A percentile compares a stretch with the other conserved stretches of the same genome.
Evolutionary conservation across 2,797 vertebrate genomes (phyloP).

Genomic region (Galaxias olidus): DNA sequence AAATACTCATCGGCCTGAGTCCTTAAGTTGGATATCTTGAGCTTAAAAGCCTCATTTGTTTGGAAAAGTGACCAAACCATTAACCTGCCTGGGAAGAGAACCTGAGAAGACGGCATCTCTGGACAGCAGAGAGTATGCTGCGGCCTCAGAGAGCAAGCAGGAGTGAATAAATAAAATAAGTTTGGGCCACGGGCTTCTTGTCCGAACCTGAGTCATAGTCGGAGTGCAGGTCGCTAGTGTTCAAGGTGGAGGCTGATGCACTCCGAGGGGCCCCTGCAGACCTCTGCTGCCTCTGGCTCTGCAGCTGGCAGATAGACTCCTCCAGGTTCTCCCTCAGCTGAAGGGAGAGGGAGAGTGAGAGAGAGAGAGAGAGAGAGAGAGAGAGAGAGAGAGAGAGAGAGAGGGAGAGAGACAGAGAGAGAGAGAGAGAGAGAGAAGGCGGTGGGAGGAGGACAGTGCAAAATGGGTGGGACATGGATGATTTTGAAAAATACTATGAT

Average conservation of each 20-base stretch:
- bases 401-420: neutral
- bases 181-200: no score
- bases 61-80: no score
- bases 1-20: no score
- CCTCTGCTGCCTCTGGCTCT: constrained; percentile 76
- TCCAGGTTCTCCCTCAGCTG: constrained; percentile 91
- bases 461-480: neutral
- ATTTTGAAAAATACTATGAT: neutral
- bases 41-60: no score
- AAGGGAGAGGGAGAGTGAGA: constrained; percentile 31
- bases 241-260: constrained; percentile 82
- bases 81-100: no score
- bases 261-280: constrained; percentile 69
- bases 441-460: neutral
- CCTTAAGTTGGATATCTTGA: no score
- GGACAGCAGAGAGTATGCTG: no score
- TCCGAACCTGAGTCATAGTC: constrained; percentile 73
- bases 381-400: neutral
- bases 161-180: no score
- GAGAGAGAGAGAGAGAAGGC: neutral
- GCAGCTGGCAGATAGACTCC: constrained; percentile 86
- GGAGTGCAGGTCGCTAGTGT: constrained; percentile 85
- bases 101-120: no score
- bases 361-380: neutral
- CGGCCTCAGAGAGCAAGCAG: no score